Base-by-base conservation (phyloP, 2,797 vertebrate genomes). In the Semaprochilodus insignis region DNA sequence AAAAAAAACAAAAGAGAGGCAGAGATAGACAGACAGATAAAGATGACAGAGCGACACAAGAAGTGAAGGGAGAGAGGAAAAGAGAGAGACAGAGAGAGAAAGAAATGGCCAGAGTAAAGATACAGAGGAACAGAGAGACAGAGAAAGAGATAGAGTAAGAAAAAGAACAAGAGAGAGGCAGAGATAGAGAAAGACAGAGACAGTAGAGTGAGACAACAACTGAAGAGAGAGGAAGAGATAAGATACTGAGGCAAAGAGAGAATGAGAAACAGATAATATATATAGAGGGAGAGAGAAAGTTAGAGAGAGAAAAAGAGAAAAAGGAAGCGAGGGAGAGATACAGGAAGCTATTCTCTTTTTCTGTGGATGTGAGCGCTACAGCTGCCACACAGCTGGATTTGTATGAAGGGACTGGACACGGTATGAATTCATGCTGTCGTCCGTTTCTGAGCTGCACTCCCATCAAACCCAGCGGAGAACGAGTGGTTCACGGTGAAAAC, bases 221-320 rank as follows among this genome's bases (percentile, higher is more conserved):
- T 48, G 8, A 44, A 44, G 10, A 7, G 8, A 44, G n/a, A 13
- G 21, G 2, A n/a, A 90, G 90, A 82, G 80, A 27, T 44, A 36
- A 90, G 89, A 89, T n/a, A n/a, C n/a, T n/a, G 40, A 10, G 8
- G 31, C 51, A 52, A 74, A 57, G 52, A 79, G 83, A 25, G 74
- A 84, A 81, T 73, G 63, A 90, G 88, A 89, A 79, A 90, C 87
- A 88, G 40, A 44, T 44, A 44, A 44, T 44, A 44, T 6, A 44
- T 44, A 10, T 44, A 44, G 40, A 6, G 90, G 90, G 83, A 81
- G 34, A 51, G 34, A 59, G 15, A 66, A 40, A 74, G 60, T 81
- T 89, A 93, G 80, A 91, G 89, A 89, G 88, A 90, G 83, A 81
- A 31, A 31, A 7, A 67, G 48, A 75, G 65, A 81, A 72, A 65